Evolutionary conservation across 2,888 invertebrate species (phyloP), one percentile per base, ranked within the genome.

Genomic region (Agrotis clavis): DNA sequence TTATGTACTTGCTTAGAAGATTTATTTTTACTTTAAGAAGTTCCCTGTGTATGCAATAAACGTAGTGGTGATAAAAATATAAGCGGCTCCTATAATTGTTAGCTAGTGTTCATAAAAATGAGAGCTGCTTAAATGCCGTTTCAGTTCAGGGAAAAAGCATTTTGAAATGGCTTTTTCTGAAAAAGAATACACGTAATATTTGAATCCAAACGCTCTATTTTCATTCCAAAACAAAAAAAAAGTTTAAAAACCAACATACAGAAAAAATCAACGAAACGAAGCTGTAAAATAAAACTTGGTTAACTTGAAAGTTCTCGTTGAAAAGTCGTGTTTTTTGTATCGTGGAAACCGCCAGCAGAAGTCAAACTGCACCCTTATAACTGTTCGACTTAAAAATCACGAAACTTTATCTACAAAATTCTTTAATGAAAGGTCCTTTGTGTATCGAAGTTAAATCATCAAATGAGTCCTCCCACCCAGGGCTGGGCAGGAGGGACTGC

Each of bases 341-440:
- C 35, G 47, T 25, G 45, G 66, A 35, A 57, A 11, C 18, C 18
- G 21, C 41, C 21, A 67, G 66, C 41, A 19, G 45, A 64, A 63
- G 19, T 75, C 51, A 65, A 57, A 54, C 56, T 63, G 61, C 62
- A 80, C 56, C 67, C 64, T 35, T 74, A 74, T n/a, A 79, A 74
- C 65, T 48, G 48, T 56, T 53, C 48, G 30, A 62, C 63, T 74
- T 64, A 56, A 11, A 65, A 48, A 66, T 21, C 57, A 11, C 63
- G 25, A 80, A 80, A 65, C 11, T 51, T 75, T 63, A 25, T 56
- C 18, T 11, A 41, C 25, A 50, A 79, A 66, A 54, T n/a, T 50
- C 50, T 41, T 65, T 41, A 41, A 0, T 11, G 41, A 35, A 35
- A 35, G 7, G 7, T 35, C 7, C 35, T 35, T 35, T 35, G 4